Percentiles rank a stretch among this genome's conserved stretches.
Conservation (phyloP, 2,888 invertebrate genomes). For the Ceratothoa steindachneri region DNA sequence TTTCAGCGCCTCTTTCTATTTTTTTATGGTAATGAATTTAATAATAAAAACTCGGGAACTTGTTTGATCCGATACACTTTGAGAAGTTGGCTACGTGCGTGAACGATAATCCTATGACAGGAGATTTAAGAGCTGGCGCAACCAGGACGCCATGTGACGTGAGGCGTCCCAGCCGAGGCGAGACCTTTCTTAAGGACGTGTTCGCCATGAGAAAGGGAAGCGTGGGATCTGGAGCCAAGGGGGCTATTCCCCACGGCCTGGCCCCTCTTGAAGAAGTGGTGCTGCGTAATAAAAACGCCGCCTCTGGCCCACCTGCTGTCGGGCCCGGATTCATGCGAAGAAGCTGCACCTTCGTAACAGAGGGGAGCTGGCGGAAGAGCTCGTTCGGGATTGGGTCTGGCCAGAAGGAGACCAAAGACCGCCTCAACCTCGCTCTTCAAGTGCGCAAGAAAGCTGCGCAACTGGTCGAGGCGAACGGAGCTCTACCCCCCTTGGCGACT, state of each 20-base stretch:
- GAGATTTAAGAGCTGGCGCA: not conserved
- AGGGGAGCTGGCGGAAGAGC: conserved; percentile 33
- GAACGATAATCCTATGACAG: not conserved
- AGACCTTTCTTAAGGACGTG: not conserved
- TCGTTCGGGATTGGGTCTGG: conserved; percentile 16
- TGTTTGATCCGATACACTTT: too few species aligned
- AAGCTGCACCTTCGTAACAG: conserved; percentile 44
- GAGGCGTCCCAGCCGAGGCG: not conserved
- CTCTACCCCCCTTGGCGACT: not conserved
- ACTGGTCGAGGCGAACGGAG: conserved; percentile 17
- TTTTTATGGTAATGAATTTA: too few species aligned
- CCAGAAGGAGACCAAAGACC: conserved; percentile 37
- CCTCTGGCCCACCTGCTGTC: conserved; percentile 13
- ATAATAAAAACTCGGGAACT: too few species aligned
- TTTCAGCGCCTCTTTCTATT: too few species aligned
- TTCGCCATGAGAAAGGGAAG: conserved; percentile 18
- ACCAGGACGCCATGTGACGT: not conserved
- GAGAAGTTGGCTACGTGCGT: too few species aligned
- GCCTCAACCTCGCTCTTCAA: conserved; percentile 36
- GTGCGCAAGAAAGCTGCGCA: conserved; percentile 35
- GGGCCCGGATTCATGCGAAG: conserved; percentile 35
- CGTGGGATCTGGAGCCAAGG: conserved; percentile 20
- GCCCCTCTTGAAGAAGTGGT: not conserved
- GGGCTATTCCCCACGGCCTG: not conserved
- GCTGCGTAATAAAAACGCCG: conserved; percentile 9